Conservation (phyloP, 2,113 vertebrate genomes). For the Macquaria australasica region DNA sequence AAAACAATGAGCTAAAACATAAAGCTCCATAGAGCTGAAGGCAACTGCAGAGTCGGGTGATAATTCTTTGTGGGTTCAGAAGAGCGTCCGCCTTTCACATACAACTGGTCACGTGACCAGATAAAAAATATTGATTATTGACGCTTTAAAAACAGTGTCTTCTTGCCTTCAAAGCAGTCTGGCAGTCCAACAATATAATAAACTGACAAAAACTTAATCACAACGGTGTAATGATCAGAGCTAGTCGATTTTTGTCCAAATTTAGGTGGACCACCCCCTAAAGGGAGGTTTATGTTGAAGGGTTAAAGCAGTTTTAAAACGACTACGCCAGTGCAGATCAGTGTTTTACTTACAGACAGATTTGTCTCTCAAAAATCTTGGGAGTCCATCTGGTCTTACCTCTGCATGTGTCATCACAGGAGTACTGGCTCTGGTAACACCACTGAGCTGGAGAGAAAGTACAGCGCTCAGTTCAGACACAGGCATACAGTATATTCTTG, state of each 20-base stretch:
- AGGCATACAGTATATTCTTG: background rate
- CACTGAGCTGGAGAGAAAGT: slow-evolving; percentile 77
- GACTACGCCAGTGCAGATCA: background rate
- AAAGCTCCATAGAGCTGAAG: background rate
- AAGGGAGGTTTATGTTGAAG: background rate
- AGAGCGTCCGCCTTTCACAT: background rate
- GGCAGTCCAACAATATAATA: background rate
- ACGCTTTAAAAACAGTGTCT: background rate
- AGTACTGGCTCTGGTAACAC: slow-evolving; percentile 84
- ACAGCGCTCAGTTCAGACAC: slow-evolving; percentile 16
- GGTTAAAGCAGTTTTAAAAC: background rate
- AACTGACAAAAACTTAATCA: background rate
- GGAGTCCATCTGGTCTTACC: slow-evolving; percentile 66
- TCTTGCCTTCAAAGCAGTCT: background rate
- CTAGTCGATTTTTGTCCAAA: too few species aligned
- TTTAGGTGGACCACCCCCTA: too few species aligned
- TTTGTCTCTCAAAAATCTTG: background rate
- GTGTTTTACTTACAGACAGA: background rate
- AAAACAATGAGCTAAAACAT: background rate
- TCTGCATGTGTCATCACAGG: slow-evolving; percentile 76
- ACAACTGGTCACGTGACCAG: background rate
- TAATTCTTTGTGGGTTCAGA: background rate
- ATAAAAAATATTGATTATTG: background rate
- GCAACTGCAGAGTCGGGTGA: background rate
- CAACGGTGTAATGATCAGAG: too few species aligned